Conservation (phyloP, 2,888 invertebrate genomes). For the Pantelozetes paolii region DNA sequence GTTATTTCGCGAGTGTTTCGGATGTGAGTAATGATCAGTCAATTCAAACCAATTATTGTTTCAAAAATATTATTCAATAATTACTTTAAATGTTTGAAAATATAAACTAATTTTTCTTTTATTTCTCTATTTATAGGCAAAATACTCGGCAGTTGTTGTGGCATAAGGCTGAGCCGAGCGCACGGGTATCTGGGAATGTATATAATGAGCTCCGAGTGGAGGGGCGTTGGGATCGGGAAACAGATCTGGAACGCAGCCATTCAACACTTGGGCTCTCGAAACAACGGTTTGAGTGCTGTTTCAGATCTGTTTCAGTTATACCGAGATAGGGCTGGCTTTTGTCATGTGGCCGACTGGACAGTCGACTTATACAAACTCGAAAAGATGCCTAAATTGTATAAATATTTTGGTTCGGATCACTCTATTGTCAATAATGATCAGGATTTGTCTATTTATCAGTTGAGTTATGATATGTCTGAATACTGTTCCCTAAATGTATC, state of each 20-base stretch:
- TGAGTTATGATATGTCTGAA: slow-evolving; percentile 6
- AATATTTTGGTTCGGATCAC: slow-evolving; percentile 24
- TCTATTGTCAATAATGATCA: not conserved
- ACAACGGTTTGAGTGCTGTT: slow-evolving; percentile 46
- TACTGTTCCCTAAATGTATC: slow-evolving; percentile 8
- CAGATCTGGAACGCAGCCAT: slow-evolving; percentile 47
- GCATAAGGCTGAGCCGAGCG: slow-evolving; percentile 43
- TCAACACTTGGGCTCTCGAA: slow-evolving; percentile 45
- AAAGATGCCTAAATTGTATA: slow-evolving; percentile 30
- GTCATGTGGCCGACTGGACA: slow-evolving; percentile 45
- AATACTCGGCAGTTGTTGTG: slow-evolving; percentile 46
- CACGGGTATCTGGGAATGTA: slow-evolving; percentile 48
- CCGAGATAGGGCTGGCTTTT: slow-evolving; percentile 46
- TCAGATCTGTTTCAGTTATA: slow-evolving; percentile 44
- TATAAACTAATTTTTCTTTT: not conserved
- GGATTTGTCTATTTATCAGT: not conserved
- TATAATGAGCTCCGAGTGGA: slow-evolving; percentile 43
- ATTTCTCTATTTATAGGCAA: slow-evolving; percentile 35
- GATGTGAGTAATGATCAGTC: not conserved
- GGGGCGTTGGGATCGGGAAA: slow-evolving; percentile 46
- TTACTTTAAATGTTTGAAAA: not conserved
- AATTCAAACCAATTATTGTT: not conserved
- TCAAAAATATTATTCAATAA: not conserved
- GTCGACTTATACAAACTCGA: slow-evolving; percentile 44
- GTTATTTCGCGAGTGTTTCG: not conserved